These are phyloP conservation scores for Hormaphis cornu DNA, from an alignment of 1,140 invertebrate genomes.

Conservation along the genomic window DNA sequence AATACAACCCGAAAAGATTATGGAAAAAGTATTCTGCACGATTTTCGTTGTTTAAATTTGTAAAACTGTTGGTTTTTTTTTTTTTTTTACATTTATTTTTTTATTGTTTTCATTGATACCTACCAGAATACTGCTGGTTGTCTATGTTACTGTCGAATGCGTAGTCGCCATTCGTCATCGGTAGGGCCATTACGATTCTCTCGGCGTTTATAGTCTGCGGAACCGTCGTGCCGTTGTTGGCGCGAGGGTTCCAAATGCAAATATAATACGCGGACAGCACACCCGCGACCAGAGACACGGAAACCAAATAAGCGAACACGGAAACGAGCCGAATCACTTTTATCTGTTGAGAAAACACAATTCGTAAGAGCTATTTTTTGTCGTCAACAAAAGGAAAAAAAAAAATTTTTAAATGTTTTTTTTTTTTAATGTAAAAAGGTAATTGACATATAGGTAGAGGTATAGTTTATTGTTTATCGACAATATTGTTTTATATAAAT, in stretches of 20 bases:
- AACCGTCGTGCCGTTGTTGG: conserved; percentile 32
- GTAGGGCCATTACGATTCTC: background rate
- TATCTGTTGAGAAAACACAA: conserved; percentile 46
- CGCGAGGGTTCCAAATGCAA: conserved; percentile 82
- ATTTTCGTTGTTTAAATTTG: too few species aligned
- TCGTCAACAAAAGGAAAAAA: too few species aligned
- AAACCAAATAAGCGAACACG: conserved; percentile 88
- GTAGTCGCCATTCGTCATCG: background rate
- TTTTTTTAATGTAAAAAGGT: too few species aligned
- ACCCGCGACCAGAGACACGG: conserved; percentile 88
- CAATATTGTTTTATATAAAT: too few species aligned
- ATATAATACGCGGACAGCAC: conserved; percentile 92
- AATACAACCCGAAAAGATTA: too few species aligned
- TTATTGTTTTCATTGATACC: background rate
- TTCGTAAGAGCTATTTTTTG: too few species aligned
- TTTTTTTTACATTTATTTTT: too few species aligned
- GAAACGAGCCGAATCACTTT: conserved; percentile 85
- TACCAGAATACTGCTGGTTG: background rate
- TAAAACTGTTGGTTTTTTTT: too few species aligned
- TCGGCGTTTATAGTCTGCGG: background rate
- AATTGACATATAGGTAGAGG: too few species aligned
- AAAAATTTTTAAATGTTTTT: too few species aligned
- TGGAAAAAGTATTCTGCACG: too few species aligned
- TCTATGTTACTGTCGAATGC: background rate
- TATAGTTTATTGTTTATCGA: too few species aligned